Evolutionary conservation across 2,888 invertebrate species (phyloP).

Genomic region (Escarpia spicata): DNA sequence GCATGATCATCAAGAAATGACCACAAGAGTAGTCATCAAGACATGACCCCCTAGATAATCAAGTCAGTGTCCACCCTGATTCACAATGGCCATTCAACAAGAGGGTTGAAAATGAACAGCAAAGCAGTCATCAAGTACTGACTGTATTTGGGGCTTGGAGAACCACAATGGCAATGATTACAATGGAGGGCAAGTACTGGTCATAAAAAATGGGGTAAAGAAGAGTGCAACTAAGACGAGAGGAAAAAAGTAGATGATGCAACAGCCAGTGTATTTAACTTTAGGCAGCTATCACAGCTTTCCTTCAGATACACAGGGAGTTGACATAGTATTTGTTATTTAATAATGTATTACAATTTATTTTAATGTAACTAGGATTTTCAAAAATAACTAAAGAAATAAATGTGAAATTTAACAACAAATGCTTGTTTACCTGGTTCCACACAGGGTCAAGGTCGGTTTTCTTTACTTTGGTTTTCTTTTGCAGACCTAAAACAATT

Average conservation of each 20-base stretch:
- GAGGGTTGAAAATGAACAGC: not conserved
- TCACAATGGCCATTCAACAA: not conserved
- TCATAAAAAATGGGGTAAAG: not conserved
- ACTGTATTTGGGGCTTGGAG: not conserved
- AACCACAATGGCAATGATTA: not conserved
- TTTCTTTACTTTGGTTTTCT: slow-evolving; percentile 55
- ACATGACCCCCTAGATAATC: not conserved
- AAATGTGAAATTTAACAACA: not conserved
- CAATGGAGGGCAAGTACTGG: not conserved
- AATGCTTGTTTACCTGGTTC: slow-evolving; percentile 53
- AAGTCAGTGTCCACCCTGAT: not conserved
- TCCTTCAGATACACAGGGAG: no score
- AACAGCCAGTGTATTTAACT: not conserved
- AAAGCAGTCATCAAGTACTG: not conserved
- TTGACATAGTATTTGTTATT: no score
- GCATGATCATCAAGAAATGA: no score
- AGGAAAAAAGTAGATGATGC: not conserved
- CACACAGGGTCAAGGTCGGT: slow-evolving; percentile 63
- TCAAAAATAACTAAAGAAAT: not conserved
- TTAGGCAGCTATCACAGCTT: no score
- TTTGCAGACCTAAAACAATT: slow-evolving; percentile 35
- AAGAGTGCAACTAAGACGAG: not conserved
- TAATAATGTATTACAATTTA: no score
- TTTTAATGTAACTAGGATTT: not conserved
- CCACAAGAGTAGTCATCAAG: not conserved